Evolutionary conservation across 2,797 vertebrate genomes (phyloP).

Genomic region (Pampus argenteus): DNA sequence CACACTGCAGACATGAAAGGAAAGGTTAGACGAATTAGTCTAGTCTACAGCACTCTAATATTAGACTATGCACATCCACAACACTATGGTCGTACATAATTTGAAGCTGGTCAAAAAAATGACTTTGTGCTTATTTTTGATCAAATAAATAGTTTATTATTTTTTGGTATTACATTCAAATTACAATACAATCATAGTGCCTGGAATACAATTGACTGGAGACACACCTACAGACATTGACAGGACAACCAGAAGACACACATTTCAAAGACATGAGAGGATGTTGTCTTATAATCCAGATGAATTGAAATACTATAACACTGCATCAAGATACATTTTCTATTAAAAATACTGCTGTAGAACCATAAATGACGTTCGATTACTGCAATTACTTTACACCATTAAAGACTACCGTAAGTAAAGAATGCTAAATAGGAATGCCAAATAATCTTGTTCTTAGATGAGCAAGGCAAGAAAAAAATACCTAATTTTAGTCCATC

Average conservation of each 20-base stretch:
- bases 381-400: conserved; percentile 33
- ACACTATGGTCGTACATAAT: conserved; percentile 86
- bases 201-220: conserved; percentile 73
- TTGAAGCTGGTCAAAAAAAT: conserved; percentile 81
- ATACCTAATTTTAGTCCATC: conserved; percentile 29
- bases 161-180: conserved; percentile 80
- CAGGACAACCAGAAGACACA: conserved; percentile 62
- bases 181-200: conserved; percentile 88
- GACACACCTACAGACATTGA: conserved; percentile 54
- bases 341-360: conserved; percentile 34
- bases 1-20: conserved; percentile 29
- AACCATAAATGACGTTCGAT: not conserved
- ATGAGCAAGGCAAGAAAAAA: conserved; percentile 68
- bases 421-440: conserved; percentile 23
- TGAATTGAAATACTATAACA: conserved; percentile 31
- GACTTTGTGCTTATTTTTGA: conserved; percentile 75
- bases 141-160: conserved; percentile 81
- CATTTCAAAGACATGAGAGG: conserved; percentile 59
- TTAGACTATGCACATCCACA: conserved; percentile 68
- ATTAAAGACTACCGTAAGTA: conserved; percentile 21
- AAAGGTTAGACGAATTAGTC: conserved; percentile 25
- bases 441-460: conserved; percentile 34
- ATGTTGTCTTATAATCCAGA: conserved; percentile 31
- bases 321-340: conserved; percentile 31
- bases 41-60: conserved; percentile 24